Evolutionary conservation across 2,113 vertebrate species (phyloP), one percentile per base, ranked within the genome.

Genomic region (Laticauda colubrina): DNA sequence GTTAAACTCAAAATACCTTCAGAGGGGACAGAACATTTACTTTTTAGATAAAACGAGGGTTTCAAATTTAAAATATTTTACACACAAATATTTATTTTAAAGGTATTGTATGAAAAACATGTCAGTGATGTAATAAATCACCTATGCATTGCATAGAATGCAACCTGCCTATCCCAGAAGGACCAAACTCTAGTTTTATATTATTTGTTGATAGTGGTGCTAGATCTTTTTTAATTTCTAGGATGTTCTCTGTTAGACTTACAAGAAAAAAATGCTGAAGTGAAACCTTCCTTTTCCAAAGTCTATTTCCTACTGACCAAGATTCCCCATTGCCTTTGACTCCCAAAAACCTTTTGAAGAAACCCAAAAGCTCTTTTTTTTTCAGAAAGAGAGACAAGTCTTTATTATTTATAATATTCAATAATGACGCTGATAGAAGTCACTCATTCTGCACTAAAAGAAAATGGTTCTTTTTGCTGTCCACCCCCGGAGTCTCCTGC

Each of bases 321-420:
- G 64, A 81, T 90, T 75, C 1, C 21, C 94, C 94, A 94, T 51
- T 89, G 64, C 57, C 91, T 23, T 93, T 53, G 11, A 92, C 14
- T 87, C 94, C 94, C 23, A 89, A 57, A 10, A 93, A 15, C 26
- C 69, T 85, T 93, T 91, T n/a, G 57, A 96, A 59, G 91, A 93
- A 95, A 95, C 87, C 94, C 93, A 93, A 92, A 92, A 53, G 85
- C 5, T 75, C 69, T 69, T 90, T 95, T 97, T 95, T 23, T 57
- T 23, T 2, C 93, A 93, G 89, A 96, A 95, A 96, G 93, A 69
- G 54, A 94, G 87, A 89, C 95, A 92, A 95, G 95, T 95, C 75
- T 54, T 87, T 92, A 51, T 87, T 91, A 57, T 43, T 43, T 69
- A 92, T 92, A 92, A 85, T 85, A 57, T 93, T 55, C 92, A 48